Percentiles rank a stretch among this genome's conserved stretches.
phyloP scores from a whole-genome alignment of 2,797 vertebrate genomes.

The Paedocypris micromegethes region DNA sequence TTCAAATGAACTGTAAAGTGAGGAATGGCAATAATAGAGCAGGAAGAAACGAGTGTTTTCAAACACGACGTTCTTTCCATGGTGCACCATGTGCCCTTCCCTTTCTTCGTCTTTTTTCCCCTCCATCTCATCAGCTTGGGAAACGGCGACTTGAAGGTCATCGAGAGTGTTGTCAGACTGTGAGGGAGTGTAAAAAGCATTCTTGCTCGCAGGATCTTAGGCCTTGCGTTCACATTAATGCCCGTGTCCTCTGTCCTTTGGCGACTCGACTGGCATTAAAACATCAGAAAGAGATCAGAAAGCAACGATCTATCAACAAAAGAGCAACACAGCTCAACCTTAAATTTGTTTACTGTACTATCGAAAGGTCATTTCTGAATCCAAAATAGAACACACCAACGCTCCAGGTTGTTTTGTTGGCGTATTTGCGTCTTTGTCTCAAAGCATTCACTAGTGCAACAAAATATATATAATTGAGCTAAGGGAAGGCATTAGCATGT shows the following conservation, averaged over 20 bases:
- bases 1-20: no score
- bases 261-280: slow-evolving; percentile 44
- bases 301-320: slow-evolving; percentile 39
- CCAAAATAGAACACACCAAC: not conserved
- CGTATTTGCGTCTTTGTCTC: not conserved
- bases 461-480: no score
- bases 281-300: slow-evolving; percentile 13
- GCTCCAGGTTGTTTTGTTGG: slow-evolving; percentile 3
- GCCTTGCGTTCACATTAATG: slow-evolving; percentile 45
- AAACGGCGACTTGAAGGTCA: slow-evolving; percentile 55
- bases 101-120: not conserved
- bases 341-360: slow-evolving; percentile 2
- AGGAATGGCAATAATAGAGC: no score
- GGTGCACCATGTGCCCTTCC: slow-evolving; percentile 1
- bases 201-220: slow-evolving; percentile 39
- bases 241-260: slow-evolving; percentile 23
- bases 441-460: not conserved
- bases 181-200: slow-evolving; percentile 27
- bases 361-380: slow-evolving; percentile 16
- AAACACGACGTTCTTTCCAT: not conserved
- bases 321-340: slow-evolving; percentile 43
- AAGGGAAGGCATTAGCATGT: no score
- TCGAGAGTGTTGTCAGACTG: slow-evolving; percentile 25
- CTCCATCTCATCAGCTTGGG: slow-evolving; percentile 1
- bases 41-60: no score